phyloP scores from a whole-genome alignment of 2,888 invertebrate species.

The Lampropteryx suffumata region DNA sequence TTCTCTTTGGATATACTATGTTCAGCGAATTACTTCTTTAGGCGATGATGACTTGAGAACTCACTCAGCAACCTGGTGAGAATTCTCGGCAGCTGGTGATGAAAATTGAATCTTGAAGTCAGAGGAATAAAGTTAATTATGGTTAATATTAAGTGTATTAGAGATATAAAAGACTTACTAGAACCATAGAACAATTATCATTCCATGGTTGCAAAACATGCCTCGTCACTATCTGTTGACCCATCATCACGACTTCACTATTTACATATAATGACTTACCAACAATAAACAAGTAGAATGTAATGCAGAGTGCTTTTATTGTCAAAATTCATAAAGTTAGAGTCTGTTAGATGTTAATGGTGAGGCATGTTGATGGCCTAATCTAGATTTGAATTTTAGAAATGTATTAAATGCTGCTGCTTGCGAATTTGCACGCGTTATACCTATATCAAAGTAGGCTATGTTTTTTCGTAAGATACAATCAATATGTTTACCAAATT shows the following conservation, averaged over 20 bases:
- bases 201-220: constrained; percentile 78
- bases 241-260: constrained; percentile 80
- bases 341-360: constrained; percentile 25
- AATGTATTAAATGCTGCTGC: background rate
- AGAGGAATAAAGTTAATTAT: background rate
- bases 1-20: no score
- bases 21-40: no score
- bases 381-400: constrained; percentile 13
- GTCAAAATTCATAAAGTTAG: constrained; percentile 41
- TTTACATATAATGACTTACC: constrained; percentile 82
- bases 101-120: background rate
- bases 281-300: constrained; percentile 69
- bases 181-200: constrained; percentile 72
- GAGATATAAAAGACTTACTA: constrained; percentile 1
- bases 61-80: no score
- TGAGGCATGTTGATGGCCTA: constrained; percentile 13
- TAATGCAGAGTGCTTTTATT: constrained; percentile 58
- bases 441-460: no score
- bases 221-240: constrained; percentile 75
- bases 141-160: background rate
- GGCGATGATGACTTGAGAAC: no score
- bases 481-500: no score
- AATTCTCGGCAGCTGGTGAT: no score
- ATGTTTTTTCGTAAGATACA: no score
- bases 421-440: background rate